Percentiles rank a stretch among this genome's conserved stretches.
Conservation (phyloP, 2,888 invertebrate genomes). For the Pseudococcus longispinus region DNA sequence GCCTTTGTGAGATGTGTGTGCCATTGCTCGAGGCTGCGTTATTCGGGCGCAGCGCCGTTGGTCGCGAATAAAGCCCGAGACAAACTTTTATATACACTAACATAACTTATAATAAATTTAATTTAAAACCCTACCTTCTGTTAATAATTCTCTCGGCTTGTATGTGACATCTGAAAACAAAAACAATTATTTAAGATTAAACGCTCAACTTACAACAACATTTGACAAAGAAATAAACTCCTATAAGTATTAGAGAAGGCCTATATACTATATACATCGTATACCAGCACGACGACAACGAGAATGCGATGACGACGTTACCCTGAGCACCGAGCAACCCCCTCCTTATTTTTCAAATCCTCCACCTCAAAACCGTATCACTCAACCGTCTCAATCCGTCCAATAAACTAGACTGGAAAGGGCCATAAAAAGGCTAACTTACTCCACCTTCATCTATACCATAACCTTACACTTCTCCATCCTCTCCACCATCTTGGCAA, state of each 20-base stretch:
- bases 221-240: constrained; percentile 32
- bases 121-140: constrained; percentile 45
- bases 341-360: background rate
- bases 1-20: background rate
- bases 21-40: too few relatives aligned
- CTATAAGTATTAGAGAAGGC: background rate
- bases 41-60: background rate
- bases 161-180: constrained; percentile 50
- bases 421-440: background rate
- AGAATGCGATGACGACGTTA: background rate
- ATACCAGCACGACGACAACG: background rate
- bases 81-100: constrained; percentile 9
- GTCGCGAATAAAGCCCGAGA: background rate
- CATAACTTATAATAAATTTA: constrained; percentile 38
- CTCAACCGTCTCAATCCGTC: background rate
- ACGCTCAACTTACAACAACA: constrained; percentile 41
- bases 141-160: constrained; percentile 44
- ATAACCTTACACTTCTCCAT: background rate
- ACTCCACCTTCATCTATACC: background rate
- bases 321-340: background rate
- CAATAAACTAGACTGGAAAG: background rate
- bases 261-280: background rate
- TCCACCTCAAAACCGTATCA: background rate
- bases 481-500: background rate
- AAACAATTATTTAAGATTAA: constrained; percentile 45